Evolutionary conservation across 35 echinoderm and acorn worm genomes (phyloP).

Genomic region (Ptychodera flava): DNA sequence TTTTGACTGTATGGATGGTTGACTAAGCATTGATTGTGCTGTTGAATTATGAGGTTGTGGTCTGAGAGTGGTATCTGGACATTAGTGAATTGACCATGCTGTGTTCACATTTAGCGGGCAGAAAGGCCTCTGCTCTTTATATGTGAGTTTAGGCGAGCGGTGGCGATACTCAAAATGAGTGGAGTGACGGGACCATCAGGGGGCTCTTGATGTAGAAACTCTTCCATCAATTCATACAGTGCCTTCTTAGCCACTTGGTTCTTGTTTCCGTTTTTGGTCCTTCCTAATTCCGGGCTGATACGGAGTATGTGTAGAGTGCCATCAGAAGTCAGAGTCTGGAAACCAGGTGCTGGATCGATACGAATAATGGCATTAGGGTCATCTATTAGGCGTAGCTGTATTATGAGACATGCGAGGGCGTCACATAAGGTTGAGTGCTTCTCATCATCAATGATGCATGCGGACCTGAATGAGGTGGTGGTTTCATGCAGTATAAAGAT

Average conservation of each 20-base stretch:
- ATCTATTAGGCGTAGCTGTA: conserved; percentile 37
- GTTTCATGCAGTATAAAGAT: too few species aligned
- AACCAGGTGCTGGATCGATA: conserved; percentile 40
- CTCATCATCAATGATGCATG: too few species aligned
- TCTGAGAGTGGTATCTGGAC: too few species aligned
- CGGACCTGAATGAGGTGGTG: conserved; percentile 32
- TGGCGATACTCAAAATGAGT: conserved; percentile 26
- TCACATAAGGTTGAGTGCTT: too few species aligned
- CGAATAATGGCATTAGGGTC: conserved; percentile 46
- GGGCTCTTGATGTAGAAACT: conserved; percentile 29
- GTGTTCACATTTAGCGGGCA: conserved; percentile 52
- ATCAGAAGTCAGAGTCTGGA: background rate
- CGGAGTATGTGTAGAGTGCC: conserved; percentile 25
- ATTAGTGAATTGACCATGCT: conserved; percentile 60
- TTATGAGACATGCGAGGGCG: conserved; percentile 20
- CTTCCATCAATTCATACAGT: conserved; percentile 48
- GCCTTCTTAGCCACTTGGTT: conserved; percentile 57
- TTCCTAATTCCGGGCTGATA: too few species aligned
- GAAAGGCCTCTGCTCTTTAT: too few species aligned
- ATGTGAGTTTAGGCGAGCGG: conserved; percentile 29
- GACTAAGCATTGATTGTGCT: conserved; percentile 28
- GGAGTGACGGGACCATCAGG: conserved; percentile 19
- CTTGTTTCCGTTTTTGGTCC: conserved; percentile 54
- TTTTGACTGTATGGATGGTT: conserved; percentile 26
- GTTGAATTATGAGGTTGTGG: conserved; percentile 29